phyloP scores from a whole-genome alignment of 1,140 invertebrate genomes.

The Zaprionus taronus region DNA sequence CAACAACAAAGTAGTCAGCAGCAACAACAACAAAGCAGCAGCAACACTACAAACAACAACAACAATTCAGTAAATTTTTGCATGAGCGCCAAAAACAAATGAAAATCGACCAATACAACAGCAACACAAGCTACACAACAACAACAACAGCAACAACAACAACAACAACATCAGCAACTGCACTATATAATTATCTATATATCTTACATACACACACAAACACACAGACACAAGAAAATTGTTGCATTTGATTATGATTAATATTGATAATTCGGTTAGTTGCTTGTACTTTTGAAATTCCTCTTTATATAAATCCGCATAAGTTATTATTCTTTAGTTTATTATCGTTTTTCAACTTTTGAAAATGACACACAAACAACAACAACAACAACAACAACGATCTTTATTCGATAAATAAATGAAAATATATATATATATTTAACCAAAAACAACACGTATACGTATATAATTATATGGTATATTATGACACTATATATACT shows the following conservation, averaged over 20 bases:
- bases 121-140: conserved; percentile 35
- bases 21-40: conserved; percentile 34
- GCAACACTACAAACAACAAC: conserved; percentile 16
- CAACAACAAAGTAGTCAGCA: conserved; percentile 17
- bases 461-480: not conserved
- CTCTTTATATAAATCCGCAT: not conserved
- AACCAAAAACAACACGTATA: no score
- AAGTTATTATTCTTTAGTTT: not conserved
- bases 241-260: conserved; percentile 32
- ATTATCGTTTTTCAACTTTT: not conserved
- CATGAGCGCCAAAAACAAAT: conserved; percentile 41
- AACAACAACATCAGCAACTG: conserved; percentile 35
- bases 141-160: no score
- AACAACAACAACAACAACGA: not conserved
- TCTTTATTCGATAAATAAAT: conserved; percentile 1
- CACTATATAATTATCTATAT: conserved; percentile 24
- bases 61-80: conserved; percentile 32
- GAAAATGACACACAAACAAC: conserved; percentile 4
- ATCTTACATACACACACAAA: conserved; percentile 18
- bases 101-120: conserved; percentile 38
- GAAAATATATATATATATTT: not conserved
- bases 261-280: conserved; percentile 57
- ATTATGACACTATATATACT: not conserved
- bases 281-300: conserved; percentile 31
- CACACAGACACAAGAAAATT: conserved; percentile 10